Base-by-base conservation (phyloP, 2,888 invertebrate genomes). In the Celastrina argiolus region DNA sequence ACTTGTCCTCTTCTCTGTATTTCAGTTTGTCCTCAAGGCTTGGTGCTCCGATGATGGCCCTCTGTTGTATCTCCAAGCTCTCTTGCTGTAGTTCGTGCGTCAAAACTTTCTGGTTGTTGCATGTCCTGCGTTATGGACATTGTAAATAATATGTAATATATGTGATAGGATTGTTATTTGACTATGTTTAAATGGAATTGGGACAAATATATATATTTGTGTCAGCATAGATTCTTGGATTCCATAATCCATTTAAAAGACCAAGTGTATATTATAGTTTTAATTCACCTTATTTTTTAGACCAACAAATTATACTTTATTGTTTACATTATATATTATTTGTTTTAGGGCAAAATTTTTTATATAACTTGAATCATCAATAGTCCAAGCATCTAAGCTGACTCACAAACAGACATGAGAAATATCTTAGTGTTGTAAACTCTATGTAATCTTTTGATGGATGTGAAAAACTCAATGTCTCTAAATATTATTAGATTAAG, bases 21-120 rank as follows among this genome's bases (percentile, higher is more conserved):
- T 81, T 81, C 72, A 90, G 80, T 78, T 84, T 87, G 0, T 87
- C 81, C 74, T 88, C 82, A 26, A 91, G 81, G 51, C 85, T 78
- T 2, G 91, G 88, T 16, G 88, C 77, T 68, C 69, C 79, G 69
- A 87, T 72, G 45, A 92, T 91, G 69, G 91, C 91, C 73, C 81
- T 81, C 74, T 91, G 84, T 74, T 92, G 92, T 71, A 91, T 73
- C 74, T 87, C 85, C 76, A 92, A 78, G 72, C 91, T 89, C 79
- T 91, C 91, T 73, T 84, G 83, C 72, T 91, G 91, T 71, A 92
- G 81, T 34, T 82, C 80, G 66, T 91, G 85, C 7, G 83, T 91
- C 75, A 85, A 72, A 73, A 86, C 84, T 75, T 86, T 85, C 78
- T 91, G 90, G 63, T 76, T 74, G 69, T 86, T 87, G 73, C 88